These are phyloP conservation scores for Premnoplex brunnescens DNA, from an alignment of 2,797 vertebrate genomes.

Conservation along the genomic window DNA sequence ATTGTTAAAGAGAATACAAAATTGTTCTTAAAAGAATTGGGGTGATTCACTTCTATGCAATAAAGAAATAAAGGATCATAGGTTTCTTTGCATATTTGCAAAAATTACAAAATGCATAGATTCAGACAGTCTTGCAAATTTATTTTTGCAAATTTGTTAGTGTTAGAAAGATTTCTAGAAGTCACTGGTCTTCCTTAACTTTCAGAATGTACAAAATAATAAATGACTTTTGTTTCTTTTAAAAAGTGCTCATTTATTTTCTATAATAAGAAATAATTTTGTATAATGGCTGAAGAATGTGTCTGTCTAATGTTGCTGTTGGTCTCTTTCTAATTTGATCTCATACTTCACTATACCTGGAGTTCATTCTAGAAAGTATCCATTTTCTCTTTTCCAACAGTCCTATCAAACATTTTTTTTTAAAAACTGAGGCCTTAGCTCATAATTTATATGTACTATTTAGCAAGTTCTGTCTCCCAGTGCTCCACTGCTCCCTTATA, in stretches of 20 bases:
- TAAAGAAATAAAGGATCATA: neutral
- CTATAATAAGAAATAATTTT: neutral
- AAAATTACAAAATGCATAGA: neutral
- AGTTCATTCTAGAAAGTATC: neutral
- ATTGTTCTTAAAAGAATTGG: neutral
- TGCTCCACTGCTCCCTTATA: fast-evolving
- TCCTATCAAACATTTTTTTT: neutral
- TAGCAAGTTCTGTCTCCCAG: fast-evolving
- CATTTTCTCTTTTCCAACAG: neutral
- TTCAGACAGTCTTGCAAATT: neutral
- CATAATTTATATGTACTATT: neutral
- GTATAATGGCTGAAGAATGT: neutral
- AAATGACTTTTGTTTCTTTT: neutral
- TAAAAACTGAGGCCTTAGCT: neutral
- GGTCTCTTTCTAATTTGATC: neutral
- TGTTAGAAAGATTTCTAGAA: neutral
- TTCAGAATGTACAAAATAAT: neutral
- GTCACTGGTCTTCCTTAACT: neutral
- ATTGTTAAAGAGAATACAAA: neutral
- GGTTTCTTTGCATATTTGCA: neutral
- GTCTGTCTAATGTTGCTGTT: neutral
- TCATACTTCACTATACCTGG: neutral
- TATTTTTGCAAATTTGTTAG: neutral
- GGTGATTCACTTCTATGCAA: neutral
- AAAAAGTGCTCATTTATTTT: neutral